Evolutionary conservation across 2,888 invertebrate genomes (phyloP), one percentile per base, ranked within the genome.

Genomic region (Vandiemenella viatica): DNA sequence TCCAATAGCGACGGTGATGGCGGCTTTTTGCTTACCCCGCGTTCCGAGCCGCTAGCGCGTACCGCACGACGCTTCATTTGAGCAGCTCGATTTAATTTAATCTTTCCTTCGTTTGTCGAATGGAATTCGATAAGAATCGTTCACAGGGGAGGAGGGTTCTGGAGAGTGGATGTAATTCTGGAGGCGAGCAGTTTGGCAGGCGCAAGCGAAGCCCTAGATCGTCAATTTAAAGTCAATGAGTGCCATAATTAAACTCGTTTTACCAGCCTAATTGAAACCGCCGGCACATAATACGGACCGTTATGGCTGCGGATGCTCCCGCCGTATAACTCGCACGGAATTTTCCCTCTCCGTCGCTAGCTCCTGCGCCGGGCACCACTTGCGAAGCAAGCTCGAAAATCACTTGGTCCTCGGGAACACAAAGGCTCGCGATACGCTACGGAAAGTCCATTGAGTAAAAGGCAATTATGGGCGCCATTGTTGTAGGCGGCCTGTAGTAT

Each of bases 391-490:
- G 42, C 20, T 42, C 21, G 19, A 42, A 42, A 42, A 42, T 42
- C 42, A 42, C 42, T 42, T 42, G 42, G 19, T 21, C 13, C 42
- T 32, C 32, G 32, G 32, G 32, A 32, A n/a, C 32, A 32, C 32
- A 32, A 32, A 32, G 32, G 32, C 13, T 32, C 26, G 23, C 47
- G 47, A 42, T 47, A 42, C 47, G 48, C 41, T 44, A 50, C 44
- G 49, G n/a, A 52, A 49, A 52, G 52, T 52, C 50, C 50, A 52
- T 52, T 50, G 52, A 52, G 50, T 50, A 52, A 53, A 53, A 53
- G 53, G 50, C 53, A 53, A 50, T 53, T 50, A 53, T 50, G 53
- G 50, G 32, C 26, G 22, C 53, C 48, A 53, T 53, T 53, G 50
- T 52, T 50, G 50, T n/a, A n/a, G n/a, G n/a, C n/a, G n/a, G n/a